phyloP scores from a whole-genome alignment of 2,888 invertebrate species.

The Meteorus colon region DNA sequence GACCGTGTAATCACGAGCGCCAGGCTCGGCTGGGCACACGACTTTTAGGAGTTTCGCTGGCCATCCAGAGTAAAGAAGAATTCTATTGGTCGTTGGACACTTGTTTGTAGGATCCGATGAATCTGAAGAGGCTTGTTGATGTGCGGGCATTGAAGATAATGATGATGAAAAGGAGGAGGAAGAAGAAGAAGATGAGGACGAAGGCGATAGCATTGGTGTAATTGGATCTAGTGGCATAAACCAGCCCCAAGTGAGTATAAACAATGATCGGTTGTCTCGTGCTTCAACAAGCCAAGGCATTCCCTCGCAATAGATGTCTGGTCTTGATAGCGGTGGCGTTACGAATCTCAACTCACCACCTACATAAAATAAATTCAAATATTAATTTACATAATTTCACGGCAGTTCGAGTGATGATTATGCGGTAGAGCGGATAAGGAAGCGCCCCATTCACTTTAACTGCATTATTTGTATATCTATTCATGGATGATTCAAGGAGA shows the following conservation, averaged over 20 bases:
- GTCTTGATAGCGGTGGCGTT: constrained; percentile 77
- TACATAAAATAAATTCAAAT: constrained; percentile 65
- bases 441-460: constrained; percentile 2
- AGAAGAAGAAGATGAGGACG: background rate
- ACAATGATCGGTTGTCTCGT: constrained; percentile 85
- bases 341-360: constrained; percentile 80
- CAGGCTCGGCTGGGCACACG: constrained; percentile 83
- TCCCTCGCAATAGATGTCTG: constrained; percentile 82
- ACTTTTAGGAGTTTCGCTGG: constrained; percentile 77
- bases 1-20: constrained; percentile 80
- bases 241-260: constrained; percentile 88
- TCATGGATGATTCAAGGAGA: constrained; percentile 20
- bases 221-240: constrained; percentile 79
- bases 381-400: constrained; percentile 40
- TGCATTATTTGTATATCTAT: constrained; percentile 40
- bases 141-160: background rate
- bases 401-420: constrained; percentile 32
- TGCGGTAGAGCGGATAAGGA: constrained; percentile 9
- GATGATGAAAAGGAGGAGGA: constrained; percentile 1
- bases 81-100: constrained; percentile 85
- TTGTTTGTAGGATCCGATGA: constrained; percentile 67
- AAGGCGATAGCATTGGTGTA: constrained; percentile 66
- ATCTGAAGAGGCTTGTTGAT: constrained; percentile 59
- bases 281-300: constrained; percentile 88
- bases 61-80: constrained; percentile 87